These are phyloP conservation scores for Coracopsis vasa DNA, from an alignment of 2,113 vertebrate genomes.

Conservation along the genomic window DNA sequence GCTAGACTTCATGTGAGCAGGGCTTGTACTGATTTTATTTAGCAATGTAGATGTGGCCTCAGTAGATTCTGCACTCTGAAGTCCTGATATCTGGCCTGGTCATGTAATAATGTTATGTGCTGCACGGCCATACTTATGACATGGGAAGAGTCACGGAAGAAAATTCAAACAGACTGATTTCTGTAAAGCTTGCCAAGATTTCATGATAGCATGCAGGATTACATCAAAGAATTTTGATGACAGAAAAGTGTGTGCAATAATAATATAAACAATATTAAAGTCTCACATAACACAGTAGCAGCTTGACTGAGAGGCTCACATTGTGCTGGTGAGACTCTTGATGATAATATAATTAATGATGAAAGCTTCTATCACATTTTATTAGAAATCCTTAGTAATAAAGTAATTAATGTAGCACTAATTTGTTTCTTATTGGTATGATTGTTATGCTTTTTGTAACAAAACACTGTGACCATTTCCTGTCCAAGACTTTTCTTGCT, in stretches of 20 bases:
- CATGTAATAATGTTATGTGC: not conserved
- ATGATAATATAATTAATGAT: not conserved
- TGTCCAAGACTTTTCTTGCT: not conserved
- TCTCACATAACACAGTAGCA: not conserved
- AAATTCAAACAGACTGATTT: not conserved
- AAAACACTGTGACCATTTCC: not conserved
- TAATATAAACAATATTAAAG: not conserved
- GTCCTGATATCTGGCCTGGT: not conserved
- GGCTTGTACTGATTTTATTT: not conserved
- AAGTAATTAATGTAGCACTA: not conserved
- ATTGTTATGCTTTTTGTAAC: not conserved
- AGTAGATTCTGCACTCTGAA: not conserved
- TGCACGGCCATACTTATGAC: not conserved
- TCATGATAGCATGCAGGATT: not conserved
- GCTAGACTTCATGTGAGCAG: accelerated
- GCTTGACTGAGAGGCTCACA: not conserved
- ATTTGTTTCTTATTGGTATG: not conserved
- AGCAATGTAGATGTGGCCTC: not conserved
- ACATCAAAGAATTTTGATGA: not conserved
- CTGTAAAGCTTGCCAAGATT: not conserved
- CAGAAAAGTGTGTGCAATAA: not conserved
- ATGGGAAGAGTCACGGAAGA: not conserved
- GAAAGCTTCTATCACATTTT: not conserved
- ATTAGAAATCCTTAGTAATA: not conserved
- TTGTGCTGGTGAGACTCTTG: not conserved